Evolutionary conservation across 2,888 invertebrate species (phyloP).

Genomic region (Pollenia amentaria): DNA sequence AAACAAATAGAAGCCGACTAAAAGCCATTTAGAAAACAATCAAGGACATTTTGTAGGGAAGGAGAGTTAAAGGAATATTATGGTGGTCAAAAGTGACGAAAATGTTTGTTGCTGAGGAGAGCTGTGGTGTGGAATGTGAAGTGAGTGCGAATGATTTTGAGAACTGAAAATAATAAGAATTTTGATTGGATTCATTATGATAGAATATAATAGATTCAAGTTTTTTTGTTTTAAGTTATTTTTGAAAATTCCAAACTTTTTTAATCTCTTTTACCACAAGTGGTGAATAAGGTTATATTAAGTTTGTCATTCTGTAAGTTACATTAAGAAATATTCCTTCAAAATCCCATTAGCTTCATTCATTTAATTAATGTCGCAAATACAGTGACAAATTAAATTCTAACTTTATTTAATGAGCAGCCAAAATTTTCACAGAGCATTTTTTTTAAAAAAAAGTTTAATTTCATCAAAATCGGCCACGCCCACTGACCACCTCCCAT

Average conservation of each 20-base stretch:
- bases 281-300: too few species aligned
- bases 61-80: background rate
- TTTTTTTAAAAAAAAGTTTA: too few species aligned
- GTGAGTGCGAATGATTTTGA: background rate
- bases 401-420: too few species aligned
- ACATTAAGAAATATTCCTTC: too few species aligned
- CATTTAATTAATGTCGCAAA: too few species aligned
- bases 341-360: too few species aligned
- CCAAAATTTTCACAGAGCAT: too few species aligned
- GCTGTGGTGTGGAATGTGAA: background rate
- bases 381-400: too few species aligned
- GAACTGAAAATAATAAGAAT: constrained; percentile 10
- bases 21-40: constrained; percentile 31
- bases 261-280: background rate
- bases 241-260: background rate
- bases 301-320: too few species aligned
- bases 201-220: background rate
- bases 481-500: too few species aligned
- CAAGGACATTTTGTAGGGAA: background rate
- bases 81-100: background rate
- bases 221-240: background rate
- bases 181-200: background rate
- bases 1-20: constrained; percentile 38
- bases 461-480: too few species aligned
- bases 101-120: background rate